These are phyloP conservation scores for Typhlichthys subterraneus DNA, from an alignment of 2,797 vertebrate genomes.

Conservation along the genomic window DNA sequence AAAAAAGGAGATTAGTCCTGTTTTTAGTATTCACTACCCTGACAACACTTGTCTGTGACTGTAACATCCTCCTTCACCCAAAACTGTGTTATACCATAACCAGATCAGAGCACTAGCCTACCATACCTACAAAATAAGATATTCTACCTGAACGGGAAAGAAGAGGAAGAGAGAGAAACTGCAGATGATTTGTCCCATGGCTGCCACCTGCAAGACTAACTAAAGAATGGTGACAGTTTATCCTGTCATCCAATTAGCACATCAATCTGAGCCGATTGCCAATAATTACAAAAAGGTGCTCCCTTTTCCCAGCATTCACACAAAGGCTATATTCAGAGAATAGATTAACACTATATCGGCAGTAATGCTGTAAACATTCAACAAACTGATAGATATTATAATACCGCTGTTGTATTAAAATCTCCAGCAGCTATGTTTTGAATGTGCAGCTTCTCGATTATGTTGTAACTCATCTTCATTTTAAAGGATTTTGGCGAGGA, in stretches of 20 bases:
- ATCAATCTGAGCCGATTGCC: constrained; percentile 67
- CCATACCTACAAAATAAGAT: background rate
- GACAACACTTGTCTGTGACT: constrained; percentile 1
- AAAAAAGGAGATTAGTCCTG: background rate
- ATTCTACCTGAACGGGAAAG: constrained; percentile 78
- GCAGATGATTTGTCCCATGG: constrained; percentile 82
- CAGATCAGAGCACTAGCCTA: no score
- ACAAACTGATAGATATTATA: background rate
- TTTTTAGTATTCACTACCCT: constrained; percentile 1
- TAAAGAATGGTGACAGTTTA: constrained; percentile 38
- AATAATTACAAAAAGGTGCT: constrained; percentile 30
- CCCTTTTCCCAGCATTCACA: constrained; percentile 21
- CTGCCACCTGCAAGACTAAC: constrained; percentile 46
- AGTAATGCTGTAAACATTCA: constrained; percentile 33
- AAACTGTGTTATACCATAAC: constrained; percentile 1
- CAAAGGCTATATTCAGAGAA: constrained; percentile 7
- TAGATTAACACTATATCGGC: constrained; percentile 58
- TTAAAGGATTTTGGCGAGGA: constrained; percentile 56
- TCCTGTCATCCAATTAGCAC: constrained; percentile 71
- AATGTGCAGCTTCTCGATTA: constrained; percentile 80
- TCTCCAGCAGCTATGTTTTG: background rate
- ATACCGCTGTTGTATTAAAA: background rate
- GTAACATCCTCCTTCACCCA: background rate
- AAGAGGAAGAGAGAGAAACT: constrained; percentile 76
- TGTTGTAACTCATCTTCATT: constrained; percentile 64